Conservation (phyloP, 2,113 vertebrate species). For the Ornithorhynchus anatinus region DNA sequence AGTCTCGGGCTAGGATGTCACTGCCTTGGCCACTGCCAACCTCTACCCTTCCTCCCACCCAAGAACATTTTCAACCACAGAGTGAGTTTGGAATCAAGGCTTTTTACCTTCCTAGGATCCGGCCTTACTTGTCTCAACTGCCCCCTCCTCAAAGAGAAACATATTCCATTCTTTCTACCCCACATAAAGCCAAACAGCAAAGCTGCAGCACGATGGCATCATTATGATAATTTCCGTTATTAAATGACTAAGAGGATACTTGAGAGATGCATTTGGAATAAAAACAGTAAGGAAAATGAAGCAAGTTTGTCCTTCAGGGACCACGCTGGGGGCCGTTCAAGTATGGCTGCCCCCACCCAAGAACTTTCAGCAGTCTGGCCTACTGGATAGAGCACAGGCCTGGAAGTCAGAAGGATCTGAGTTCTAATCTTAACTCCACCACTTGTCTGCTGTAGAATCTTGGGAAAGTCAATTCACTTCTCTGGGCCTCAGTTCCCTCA, state of each 20-base stretch:
- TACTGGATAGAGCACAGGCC: no score
- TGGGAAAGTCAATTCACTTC: no score
- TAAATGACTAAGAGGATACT: slow-evolving; percentile 35
- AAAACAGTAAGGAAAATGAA: slow-evolving; percentile 16
- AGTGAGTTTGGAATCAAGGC: slow-evolving; percentile 3
- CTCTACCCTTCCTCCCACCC: no score
- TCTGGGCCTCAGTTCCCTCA: no score
- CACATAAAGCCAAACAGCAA: background rate
- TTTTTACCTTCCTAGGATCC: slow-evolving; percentile 32
- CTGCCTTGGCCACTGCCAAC: no score
- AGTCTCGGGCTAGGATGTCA: no score
- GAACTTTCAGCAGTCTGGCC: no score
- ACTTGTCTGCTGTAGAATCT: no score
- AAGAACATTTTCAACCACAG: slow-evolving; percentile 14
- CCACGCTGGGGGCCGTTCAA: no score
- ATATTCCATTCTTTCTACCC: slow-evolving; percentile 1
- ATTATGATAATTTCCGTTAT: slow-evolving; percentile 36
- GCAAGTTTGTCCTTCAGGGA: background rate
- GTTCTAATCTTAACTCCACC: no score
- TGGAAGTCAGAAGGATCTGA: no score
- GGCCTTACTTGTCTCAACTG: slow-evolving; percentile 31
- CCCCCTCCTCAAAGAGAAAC: slow-evolving; percentile 43
- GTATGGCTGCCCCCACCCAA: no score
- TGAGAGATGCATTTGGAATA: slow-evolving; percentile 20
- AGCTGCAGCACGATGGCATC: slow-evolving; percentile 1